Conservation (phyloP, 2,888 invertebrate genomes). For the Exocentrus adspersus region DNA sequence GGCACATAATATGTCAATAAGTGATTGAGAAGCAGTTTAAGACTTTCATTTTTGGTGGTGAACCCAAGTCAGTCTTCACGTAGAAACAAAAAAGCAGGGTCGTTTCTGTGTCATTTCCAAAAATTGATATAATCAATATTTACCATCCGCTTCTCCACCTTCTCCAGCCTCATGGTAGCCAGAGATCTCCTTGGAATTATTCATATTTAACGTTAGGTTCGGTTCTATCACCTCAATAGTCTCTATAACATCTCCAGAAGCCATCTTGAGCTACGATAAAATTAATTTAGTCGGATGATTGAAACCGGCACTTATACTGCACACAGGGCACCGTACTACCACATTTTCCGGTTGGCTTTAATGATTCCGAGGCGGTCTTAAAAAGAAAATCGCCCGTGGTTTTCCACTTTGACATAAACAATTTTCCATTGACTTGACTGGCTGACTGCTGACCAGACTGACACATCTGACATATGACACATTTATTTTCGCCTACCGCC, state of each 20-base stretch:
- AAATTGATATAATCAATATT: constrained; percentile 27
- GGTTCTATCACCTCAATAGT: constrained; percentile 81
- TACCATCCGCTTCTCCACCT: constrained; percentile 68
- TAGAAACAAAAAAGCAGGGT: background rate
- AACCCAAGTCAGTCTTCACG: constrained; percentile 8
- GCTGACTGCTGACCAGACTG: no score
- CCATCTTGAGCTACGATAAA: constrained; percentile 68
- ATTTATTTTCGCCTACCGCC: no score
- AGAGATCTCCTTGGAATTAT: constrained; percentile 69
- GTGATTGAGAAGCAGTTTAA: background rate
- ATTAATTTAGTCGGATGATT: constrained; percentile 32
- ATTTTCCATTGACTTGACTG: constrained; percentile 59
- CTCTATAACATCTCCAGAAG: constrained; percentile 84
- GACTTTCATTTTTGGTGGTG: constrained; percentile 9
- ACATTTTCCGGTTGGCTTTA: constrained; percentile 41
- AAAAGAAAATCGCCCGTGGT: constrained; percentile 67
- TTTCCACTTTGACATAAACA: constrained; percentile 61
- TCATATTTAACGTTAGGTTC: constrained; percentile 65
- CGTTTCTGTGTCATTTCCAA: background rate
- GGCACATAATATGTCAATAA: background rate
- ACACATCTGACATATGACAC: no score
- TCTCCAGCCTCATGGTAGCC: constrained; percentile 69
- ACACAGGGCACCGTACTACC: constrained; percentile 42
- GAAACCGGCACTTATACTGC: constrained; percentile 37
- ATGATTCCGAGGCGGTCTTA: constrained; percentile 44